These are phyloP conservation scores for Garra rufa DNA, from an alignment of 2,113 vertebrate genomes.

Conservation along the genomic window DNA sequence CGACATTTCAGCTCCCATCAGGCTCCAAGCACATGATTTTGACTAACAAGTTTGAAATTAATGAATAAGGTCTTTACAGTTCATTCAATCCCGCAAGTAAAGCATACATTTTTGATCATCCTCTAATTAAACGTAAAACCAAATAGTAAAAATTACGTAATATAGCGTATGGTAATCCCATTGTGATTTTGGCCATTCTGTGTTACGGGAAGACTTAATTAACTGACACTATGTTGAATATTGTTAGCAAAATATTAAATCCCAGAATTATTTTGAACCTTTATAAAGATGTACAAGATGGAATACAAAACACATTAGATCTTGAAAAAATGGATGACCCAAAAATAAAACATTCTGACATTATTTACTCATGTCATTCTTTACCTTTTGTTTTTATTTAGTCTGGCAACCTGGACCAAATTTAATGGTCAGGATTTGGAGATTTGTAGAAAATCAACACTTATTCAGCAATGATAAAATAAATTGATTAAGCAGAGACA, in stretches of 20 bases:
- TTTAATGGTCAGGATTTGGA: neutral
- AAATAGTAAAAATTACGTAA: neutral
- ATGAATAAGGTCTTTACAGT: conserved; percentile 5
- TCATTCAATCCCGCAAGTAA: conserved; percentile 16
- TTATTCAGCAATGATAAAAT: neutral
- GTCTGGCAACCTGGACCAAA: neutral
- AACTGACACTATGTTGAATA: neutral
- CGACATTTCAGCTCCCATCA: conserved; percentile 16
- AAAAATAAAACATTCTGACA: neutral
- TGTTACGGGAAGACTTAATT: conserved; percentile 2
- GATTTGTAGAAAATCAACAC: neutral
- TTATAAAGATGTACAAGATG: conserved; percentile 1
- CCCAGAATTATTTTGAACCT: neutral
- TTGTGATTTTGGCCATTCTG: neutral
- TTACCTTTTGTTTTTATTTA: neutral
- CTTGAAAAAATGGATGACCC: neutral
- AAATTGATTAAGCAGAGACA: neutral
- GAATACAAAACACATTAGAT: neutral
- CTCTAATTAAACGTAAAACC: conserved; percentile 28
- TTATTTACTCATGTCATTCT: neutral
- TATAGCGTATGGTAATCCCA: conserved; percentile 1
- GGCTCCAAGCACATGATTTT: neutral
- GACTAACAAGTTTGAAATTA: conserved; percentile 31
- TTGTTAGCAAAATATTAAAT: neutral
- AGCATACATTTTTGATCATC: conserved; percentile 30